Evolutionary conservation across 2,888 invertebrate genomes (phyloP), one percentile per base, ranked within the genome.

Genomic region (Punctoribates punctum): DNA sequence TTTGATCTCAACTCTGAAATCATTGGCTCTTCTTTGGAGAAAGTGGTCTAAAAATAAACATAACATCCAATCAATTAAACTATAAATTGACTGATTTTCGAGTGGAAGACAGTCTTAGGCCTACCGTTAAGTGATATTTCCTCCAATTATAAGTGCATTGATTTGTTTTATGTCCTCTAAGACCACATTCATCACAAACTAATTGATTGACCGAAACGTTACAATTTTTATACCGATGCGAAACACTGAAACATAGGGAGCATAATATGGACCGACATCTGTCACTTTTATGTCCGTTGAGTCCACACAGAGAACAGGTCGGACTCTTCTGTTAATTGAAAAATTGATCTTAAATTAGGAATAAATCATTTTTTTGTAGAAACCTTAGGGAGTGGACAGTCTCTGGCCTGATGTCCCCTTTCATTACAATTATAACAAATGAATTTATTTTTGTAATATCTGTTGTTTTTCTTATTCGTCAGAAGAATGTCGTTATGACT

Each of bases 71-170:
- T 67, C 34, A 42, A 65, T 34, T 29, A 70, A 72, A 72, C 38
- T 42, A 34, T 48, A 72, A 48, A 27, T 46, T 48, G 25, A 25
- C 25, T 25, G 20, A n/a, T 25, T 2, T n/a, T 23, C 20, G 48
- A n/a, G 38, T n/a, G 13, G n/a, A 6, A 5, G 9, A 17, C 38
- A 48, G 27, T 42, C 15, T 11, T 13, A 38, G 48, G 11, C 76
- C 75, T 73, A 79, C 79, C 25, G 79, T 79, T 46, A 78, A 57
- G 73, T 79, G 77, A 67, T 76, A 79, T 60, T 78, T 67, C 62
- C 79, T 75, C 79, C 79, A 79, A n/a, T 77, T 34, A 78, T 79
- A 78, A 20, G 79, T 78, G 65, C 78, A 79, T 72, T 72, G 72
- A 72, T 72, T 72, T 46, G 46, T 17, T 48, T 48, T 27, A 72